phyloP scores from a whole-genome alignment of 1,140 invertebrate genomes.

The Chlorops oryzae region DNA sequence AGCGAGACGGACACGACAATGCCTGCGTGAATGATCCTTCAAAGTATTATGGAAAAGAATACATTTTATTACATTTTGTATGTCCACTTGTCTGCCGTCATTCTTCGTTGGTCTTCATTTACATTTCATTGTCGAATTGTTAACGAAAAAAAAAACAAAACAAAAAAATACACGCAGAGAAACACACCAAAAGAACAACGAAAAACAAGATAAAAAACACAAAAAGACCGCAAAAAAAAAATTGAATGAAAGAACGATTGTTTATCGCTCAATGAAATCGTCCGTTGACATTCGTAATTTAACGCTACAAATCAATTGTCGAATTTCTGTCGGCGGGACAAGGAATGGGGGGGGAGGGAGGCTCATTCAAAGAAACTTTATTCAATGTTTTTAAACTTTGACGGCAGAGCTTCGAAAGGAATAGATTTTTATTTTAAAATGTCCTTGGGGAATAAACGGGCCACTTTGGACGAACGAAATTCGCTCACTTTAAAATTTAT shows the following conservation, averaged over 20 bases:
- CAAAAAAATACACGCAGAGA: background rate
- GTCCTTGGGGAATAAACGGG: background rate
- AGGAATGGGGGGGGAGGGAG: background rate
- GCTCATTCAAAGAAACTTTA: no score
- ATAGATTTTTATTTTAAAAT: background rate
- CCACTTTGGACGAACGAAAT: background rate
- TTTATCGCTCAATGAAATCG: slow-evolving; percentile 2
- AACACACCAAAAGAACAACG: background rate
- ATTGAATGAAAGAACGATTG: background rate
- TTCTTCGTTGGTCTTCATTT: no score
- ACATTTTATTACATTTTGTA: no score
- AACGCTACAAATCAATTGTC: slow-evolving; percentile 42
- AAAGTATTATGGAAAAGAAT: no score
- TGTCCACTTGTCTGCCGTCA: no score
- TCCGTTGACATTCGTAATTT: slow-evolving; percentile 35
- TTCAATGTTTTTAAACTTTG: no score
- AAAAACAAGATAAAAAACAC: no score
- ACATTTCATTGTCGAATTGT: no score
- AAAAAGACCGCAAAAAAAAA: no score
- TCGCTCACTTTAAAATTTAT: background rate
- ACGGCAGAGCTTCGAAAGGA: background rate
- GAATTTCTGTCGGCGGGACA: slow-evolving; percentile 3
- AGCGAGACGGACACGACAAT: no score
- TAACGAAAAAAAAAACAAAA: background rate
- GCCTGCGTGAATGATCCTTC: no score